Evolutionary conservation across 2,888 invertebrate species (phyloP).

Genomic region (Oxystoma pomonae): DNA sequence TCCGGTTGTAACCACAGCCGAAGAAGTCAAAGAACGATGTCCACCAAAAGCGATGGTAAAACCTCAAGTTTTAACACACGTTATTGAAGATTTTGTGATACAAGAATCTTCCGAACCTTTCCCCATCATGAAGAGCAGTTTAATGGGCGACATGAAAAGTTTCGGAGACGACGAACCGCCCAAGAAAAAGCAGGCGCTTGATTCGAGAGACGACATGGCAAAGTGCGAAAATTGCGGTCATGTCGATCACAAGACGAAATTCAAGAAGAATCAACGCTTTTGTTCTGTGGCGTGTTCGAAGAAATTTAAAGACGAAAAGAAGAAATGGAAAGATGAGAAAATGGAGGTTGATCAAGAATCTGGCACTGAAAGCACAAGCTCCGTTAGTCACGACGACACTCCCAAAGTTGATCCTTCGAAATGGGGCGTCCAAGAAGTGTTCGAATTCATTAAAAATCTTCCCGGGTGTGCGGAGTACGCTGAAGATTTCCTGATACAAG

Average conservation of each 20-base stretch:
- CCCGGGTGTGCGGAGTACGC: slow-evolving; percentile 92
- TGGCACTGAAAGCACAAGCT: slow-evolving; percentile 47
- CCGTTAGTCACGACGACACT: slow-evolving; percentile 46
- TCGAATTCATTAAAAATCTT: slow-evolving; percentile 82
- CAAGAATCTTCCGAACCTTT: slow-evolving; percentile 92
- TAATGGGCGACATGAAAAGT: slow-evolving; percentile 45
- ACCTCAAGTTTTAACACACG: slow-evolving; percentile 92
- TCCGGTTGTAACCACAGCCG: slow-evolving; percentile 43
- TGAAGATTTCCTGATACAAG: slow-evolving; percentile 91
- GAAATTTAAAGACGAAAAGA: slow-evolving; percentile 41
- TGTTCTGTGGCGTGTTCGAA: slow-evolving; percentile 70
- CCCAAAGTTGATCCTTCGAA: slow-evolving; percentile 60
- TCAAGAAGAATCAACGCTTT: slow-evolving; percentile 72
- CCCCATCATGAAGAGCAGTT: slow-evolving; percentile 61
- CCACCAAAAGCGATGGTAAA: slow-evolving; percentile 90
- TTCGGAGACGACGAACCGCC: slow-evolving; percentile 70
- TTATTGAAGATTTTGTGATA: slow-evolving; percentile 95
- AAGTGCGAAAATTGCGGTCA: slow-evolving; percentile 76
- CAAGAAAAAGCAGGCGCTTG: slow-evolving; percentile 53
- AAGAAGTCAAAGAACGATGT: slow-evolving; percentile 50
- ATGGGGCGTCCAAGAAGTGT: slow-evolving; percentile 77
- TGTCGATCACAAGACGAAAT: slow-evolving; percentile 58
- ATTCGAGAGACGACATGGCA: slow-evolving; percentile 50
- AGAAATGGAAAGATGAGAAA: slow-evolving; percentile 42
- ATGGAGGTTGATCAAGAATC: slow-evolving; percentile 48